Percentiles rank a stretch among this genome's conserved stretches.
Evolutionary conservation across 2,113 vertebrate species (phyloP).

Genomic region (Megaceryle maxima): DNA sequence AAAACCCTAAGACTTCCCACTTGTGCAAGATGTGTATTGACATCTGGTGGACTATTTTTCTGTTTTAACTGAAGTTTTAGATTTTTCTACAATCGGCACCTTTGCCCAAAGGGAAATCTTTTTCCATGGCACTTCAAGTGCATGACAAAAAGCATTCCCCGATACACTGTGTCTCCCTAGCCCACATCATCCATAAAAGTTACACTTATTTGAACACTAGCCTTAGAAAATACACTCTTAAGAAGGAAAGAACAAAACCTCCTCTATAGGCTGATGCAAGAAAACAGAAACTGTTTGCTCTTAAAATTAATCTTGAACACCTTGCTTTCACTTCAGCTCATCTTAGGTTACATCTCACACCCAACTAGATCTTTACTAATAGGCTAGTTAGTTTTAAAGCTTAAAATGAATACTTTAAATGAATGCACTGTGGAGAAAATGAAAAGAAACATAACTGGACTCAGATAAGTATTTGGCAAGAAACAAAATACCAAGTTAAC

Average conservation of each 20-base stretch:
- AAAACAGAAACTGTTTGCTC: not conserved
- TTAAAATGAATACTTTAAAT: not conserved
- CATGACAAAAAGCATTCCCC: not conserved
- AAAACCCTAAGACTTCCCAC: not conserved
- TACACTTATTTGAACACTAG: not conserved
- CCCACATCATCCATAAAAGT: not conserved
- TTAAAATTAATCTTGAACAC: not conserved
- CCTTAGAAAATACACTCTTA: fast-evolving
- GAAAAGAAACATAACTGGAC: not conserved
- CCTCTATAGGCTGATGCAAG: not conserved
- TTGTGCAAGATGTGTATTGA: not conserved
- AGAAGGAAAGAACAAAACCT: not conserved
- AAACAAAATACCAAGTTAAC: not conserved
- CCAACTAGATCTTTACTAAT: not conserved
- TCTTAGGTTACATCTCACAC: not conserved
- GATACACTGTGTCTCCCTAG: not conserved
- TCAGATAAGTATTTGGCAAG: not conserved
- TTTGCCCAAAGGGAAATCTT: not conserved
- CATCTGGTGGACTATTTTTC: not conserved
- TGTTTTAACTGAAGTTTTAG: not conserved
- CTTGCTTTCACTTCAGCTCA: not conserved
- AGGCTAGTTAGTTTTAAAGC: not conserved
- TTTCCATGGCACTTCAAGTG: not conserved
- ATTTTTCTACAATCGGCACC: not conserved
- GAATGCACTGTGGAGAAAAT: not conserved